Percentiles rank a stretch among this genome's conserved stretches.
These are phyloP conservation scores for Glyptemys insculpta DNA, from an alignment of 2,797 vertebrate species.

Conservation along the genomic window DNA sequence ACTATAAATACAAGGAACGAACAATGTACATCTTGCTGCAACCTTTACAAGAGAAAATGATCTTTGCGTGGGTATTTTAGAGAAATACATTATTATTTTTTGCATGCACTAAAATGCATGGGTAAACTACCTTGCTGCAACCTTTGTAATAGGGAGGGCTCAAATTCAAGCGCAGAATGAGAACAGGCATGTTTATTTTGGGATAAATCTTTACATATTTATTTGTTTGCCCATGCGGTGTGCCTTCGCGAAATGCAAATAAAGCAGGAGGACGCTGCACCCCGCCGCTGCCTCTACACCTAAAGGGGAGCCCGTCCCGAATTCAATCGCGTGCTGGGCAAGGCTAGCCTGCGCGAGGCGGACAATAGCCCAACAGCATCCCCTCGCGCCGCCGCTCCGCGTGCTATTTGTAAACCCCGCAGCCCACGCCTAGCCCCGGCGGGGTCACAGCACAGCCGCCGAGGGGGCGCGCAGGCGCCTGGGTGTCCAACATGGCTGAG, in stretches of 20 bases:
- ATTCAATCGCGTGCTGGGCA: too few relatives aligned
- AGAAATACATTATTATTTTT: neutral
- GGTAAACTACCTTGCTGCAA: neutral
- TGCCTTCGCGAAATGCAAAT: neutral
- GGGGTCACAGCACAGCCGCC: slow-evolving; percentile 67
- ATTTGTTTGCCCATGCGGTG: neutral
- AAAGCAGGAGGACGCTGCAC: neutral
- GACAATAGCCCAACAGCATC: neutral
- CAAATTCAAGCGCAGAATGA: neutral
- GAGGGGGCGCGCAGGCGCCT: slow-evolving; percentile 85
- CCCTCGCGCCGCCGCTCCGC: neutral
- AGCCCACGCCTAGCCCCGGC: slow-evolving; percentile 62
- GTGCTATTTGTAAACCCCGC: neutral
- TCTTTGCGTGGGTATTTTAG: neutral
- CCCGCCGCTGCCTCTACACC: neutral
- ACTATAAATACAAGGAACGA: neutral
- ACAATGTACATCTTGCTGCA: neutral
- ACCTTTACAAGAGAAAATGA: neutral
- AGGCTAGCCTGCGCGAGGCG: neutral
- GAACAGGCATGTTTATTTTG: neutral
- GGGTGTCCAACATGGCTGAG: slow-evolving; percentile 98
- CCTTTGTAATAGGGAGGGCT: neutral
- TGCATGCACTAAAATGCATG: neutral
- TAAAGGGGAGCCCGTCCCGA: neutral
- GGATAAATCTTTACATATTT: neutral